Base-by-base conservation (phyloP, 2,113 vertebrate genomes). In the Seriola rivoliana region DNA sequence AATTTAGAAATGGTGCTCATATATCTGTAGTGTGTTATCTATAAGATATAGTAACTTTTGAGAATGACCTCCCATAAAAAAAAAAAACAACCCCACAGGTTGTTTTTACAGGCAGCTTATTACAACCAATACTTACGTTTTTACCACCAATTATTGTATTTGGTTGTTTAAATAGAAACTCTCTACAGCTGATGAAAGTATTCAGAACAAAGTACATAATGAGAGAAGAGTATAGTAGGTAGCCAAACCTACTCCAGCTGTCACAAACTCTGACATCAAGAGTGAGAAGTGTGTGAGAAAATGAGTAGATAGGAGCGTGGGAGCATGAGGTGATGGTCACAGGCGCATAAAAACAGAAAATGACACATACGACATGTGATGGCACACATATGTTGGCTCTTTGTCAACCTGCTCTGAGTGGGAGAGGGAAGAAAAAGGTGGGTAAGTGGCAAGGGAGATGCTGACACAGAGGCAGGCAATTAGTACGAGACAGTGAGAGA, bases 381-480 rank as follows among this genome's bases (percentile, higher is more conserved):
- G 62, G 68, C 44, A 64, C 59, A 82, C 52, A 68, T 73, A 80
- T 71, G 74, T 77, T 74, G 19, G 21, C 21, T 67, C 67, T 71
- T 69, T 44, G 32, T 64, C 81, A 75, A 14, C 60, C 55, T 72
- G 50, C 40, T 46, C 19, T 54, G 65, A 70, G 73, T 62, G 46
- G 54, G 14, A 80, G 50, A 55, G n/a, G 38, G n/a, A 69, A 16
- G n/a, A 57, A 46, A 62, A 82, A 63, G 57, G 74, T 82, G 71
- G 75, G 25, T 68, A 73, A 75, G 54, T 70, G 80, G 72, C 57
- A 50, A 34, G 68, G 71, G 73, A 80, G 52, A 66, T 34, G 70
- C 29, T 59, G 86, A 71, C 63, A 58, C 74, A 58, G 65, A 84
- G 85, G 50, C 80, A 87, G 67, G 80, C 80, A 86, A 85, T 90